These are phyloP conservation scores for Smutsia gigantea DNA, from an alignment of 2,797 vertebrate species.

Conservation along the genomic window DNA sequence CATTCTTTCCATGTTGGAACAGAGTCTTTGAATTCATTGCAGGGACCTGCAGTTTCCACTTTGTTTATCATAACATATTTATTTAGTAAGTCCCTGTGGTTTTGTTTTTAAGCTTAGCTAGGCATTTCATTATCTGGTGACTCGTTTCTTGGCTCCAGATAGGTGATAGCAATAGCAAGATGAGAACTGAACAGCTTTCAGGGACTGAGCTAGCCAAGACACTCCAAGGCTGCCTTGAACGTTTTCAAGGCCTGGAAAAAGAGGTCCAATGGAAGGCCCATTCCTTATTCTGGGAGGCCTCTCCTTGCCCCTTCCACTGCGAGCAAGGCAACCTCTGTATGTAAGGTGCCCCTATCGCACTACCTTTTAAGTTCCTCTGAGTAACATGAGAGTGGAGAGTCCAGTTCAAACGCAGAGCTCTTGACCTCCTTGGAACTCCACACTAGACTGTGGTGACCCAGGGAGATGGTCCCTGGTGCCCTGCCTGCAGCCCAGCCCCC, in stretches of 20 bases:
- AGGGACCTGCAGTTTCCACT: neutral
- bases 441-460: neutral
- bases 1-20: neutral
- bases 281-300: neutral
- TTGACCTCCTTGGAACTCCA: neutral
- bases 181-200: neutral
- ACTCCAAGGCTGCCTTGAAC: neutral
- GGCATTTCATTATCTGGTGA: conserved; percentile 32
- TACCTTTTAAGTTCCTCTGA: neutral
- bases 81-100: neutral
- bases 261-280: neutral
- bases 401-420: neutral
- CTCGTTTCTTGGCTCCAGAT: neutral
- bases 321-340: neutral
- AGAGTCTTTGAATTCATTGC: neutral
- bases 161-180: neutral
- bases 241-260: neutral
- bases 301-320: neutral
- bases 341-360: neutral
- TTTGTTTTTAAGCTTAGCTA: conserved; percentile 1
- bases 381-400: neutral
- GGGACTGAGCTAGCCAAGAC: neutral
- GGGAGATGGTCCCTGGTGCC: neutral
- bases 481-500: neutral
- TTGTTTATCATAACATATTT: neutral